A percentile compares a stretch with the other conserved stretches of the same genome.
Conservation (phyloP, 2,113 vertebrate genomes). For the Leuciscus idus region DNA sequence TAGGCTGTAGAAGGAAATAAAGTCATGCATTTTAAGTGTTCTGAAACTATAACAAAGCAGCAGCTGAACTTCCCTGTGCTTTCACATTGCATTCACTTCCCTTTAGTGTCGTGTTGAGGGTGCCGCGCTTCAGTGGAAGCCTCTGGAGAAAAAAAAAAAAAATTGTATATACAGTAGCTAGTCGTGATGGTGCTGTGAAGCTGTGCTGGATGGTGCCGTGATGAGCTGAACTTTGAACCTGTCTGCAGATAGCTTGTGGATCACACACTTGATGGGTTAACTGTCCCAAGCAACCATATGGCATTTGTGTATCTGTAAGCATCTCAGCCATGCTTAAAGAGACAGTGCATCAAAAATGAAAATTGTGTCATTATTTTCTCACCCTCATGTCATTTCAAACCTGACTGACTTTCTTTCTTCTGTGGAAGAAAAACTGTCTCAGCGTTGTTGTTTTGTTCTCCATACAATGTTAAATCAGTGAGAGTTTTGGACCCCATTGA, state of each 20-base stretch:
- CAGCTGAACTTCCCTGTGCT: constrained; percentile 23
- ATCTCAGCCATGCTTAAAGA: background rate
- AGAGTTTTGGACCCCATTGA: background rate
- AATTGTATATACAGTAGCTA: background rate
- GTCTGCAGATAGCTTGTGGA: background rate
- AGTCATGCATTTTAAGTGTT: background rate
- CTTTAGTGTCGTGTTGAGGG: background rate
- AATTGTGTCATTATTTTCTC: background rate
- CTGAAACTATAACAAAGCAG: background rate
- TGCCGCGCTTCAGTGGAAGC: background rate
- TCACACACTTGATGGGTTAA: background rate
- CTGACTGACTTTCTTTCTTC: background rate
- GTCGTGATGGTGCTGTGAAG: background rate
- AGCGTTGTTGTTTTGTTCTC: background rate
- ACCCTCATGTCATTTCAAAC: background rate
- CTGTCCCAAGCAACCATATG: background rate
- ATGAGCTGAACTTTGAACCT: constrained; percentile 9
- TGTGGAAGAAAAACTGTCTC: background rate
- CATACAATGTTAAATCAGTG: too few species aligned
- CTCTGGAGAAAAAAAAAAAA: background rate
- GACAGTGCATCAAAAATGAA: background rate
- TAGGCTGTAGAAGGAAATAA: constrained; percentile 16
- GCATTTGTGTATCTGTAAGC: constrained; percentile 1
- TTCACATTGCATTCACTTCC: constrained; percentile 16
- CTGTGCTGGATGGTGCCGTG: too few species aligned